These are phyloP conservation scores for Oxystoma pomonae DNA, from an alignment of 2,888 invertebrate genomes.

Conservation along the genomic window DNA sequence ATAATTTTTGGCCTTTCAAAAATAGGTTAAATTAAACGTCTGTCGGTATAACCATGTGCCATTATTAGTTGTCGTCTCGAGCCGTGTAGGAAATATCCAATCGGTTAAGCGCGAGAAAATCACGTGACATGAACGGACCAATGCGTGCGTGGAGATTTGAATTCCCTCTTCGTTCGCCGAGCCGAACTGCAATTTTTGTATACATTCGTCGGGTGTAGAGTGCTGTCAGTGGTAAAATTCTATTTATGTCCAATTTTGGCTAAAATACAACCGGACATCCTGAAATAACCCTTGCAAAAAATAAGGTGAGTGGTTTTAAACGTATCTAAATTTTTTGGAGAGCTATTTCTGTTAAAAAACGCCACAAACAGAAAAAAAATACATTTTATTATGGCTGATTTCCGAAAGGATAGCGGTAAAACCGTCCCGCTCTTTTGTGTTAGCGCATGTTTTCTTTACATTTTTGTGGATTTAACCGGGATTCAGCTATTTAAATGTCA, in stretches of 20 bases:
- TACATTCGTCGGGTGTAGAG: slow-evolving; percentile 49
- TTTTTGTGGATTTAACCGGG: not conserved
- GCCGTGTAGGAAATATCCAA: slow-evolving; percentile 34
- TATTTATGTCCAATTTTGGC: slow-evolving; percentile 62
- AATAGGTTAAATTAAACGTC: slow-evolving; percentile 40
- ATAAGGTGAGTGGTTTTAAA: slow-evolving; percentile 58
- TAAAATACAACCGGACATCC: slow-evolving; percentile 65
- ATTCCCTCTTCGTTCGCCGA: slow-evolving; percentile 47
- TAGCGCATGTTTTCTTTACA: slow-evolving; percentile 37
- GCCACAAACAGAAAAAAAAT: slow-evolving; percentile 28
- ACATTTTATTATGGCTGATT: slow-evolving; percentile 28
- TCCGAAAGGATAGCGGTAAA: slow-evolving; percentile 44
- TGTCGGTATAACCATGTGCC: slow-evolving; percentile 39
- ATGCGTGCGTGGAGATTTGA: slow-evolving; percentile 45
- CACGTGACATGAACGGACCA: slow-evolving; percentile 44
- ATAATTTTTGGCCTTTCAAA: slow-evolving; percentile 8
- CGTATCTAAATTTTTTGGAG: slow-evolving; percentile 33
- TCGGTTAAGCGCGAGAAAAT: slow-evolving; percentile 42
- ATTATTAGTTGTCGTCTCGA: slow-evolving; percentile 24
- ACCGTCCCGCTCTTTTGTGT: slow-evolving; percentile 47
- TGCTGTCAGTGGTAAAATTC: slow-evolving; percentile 46
- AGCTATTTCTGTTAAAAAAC: slow-evolving; percentile 44
- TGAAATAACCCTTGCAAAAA: slow-evolving; percentile 62
- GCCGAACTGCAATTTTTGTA: slow-evolving; percentile 46
- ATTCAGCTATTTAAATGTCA: not conserved